A percentile compares a stretch with the other conserved stretches of the same genome.
Evolutionary conservation across 1,140 invertebrate species (phyloP).

Genomic region (Ganaspis sp.): DNA sequence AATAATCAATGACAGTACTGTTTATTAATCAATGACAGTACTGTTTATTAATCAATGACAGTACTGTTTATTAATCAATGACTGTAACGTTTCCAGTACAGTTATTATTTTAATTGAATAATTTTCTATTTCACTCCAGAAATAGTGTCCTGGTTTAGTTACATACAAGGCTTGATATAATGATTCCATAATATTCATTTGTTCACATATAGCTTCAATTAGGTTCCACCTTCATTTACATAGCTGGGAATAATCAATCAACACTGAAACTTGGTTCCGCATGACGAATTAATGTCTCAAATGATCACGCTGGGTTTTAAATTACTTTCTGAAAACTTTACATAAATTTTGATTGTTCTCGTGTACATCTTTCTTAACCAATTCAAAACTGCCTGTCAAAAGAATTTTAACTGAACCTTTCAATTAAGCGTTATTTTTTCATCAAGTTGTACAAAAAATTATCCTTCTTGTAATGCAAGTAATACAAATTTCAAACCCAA

Average conservation of each 20-base stretch:
- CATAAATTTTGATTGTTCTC: background rate
- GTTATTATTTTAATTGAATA: background rate
- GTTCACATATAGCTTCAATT: background rate
- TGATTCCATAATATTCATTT: background rate
- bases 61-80: too few relatives aligned
- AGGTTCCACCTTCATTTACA: background rate
- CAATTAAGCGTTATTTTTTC: too few relatives aligned
- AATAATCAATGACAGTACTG: too few relatives aligned
- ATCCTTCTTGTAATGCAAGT: too few relatives aligned
- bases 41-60: too few relatives aligned
- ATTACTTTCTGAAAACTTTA: background rate
- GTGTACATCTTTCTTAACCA: too few relatives aligned
- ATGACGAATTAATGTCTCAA: constrained; percentile 7
- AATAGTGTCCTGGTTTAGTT: background rate
- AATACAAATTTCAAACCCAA: too few relatives aligned
- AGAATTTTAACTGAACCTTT: too few relatives aligned
- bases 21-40: too few relatives aligned
- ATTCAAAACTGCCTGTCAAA: too few relatives aligned
- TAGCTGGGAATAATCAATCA: constrained; percentile 1
- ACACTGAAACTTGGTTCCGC: background rate
- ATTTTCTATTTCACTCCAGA: background rate
- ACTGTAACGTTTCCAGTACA: too few relatives aligned
- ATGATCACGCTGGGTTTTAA: constrained; percentile 1
- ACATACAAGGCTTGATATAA: background rate
- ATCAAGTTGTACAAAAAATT: too few relatives aligned